Conservation (phyloP, 1,140 invertebrate species). For the Pinna nobilis region DNA sequence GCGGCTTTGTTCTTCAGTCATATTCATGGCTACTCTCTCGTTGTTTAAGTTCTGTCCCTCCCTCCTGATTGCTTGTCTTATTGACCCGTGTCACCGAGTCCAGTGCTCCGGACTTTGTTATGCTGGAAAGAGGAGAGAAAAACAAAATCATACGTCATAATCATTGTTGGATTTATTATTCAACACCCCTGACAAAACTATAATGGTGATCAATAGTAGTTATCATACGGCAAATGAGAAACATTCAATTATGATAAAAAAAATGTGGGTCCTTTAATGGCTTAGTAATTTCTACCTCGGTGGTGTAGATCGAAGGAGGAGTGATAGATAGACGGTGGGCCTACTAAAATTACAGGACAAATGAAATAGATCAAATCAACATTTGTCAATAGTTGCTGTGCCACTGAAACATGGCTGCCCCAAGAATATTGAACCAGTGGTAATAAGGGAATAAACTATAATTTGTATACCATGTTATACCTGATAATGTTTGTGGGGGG, state of each 20-base stretch:
- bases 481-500: neutral
- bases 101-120: constrained; percentile 57
- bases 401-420: too few relatives aligned
- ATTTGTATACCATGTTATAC: too few relatives aligned
- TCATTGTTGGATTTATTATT: neutral
- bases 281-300: neutral
- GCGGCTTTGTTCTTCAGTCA: constrained; percentile 42
- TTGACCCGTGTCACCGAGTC: constrained; percentile 57
- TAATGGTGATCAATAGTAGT: neutral
- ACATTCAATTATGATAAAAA: neutral
- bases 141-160: neutral
- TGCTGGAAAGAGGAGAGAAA: constrained; percentile 45
- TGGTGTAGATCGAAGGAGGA: too few relatives aligned
- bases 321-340: too few relatives aligned
- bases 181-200: neutral
- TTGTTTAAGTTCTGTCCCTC: constrained; percentile 49
- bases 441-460: too few relatives aligned
- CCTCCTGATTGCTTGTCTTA: constrained; percentile 35
- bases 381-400: too few relatives aligned
- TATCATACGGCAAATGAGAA: neutral
- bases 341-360: neutral
- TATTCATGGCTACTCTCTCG: constrained; percentile 64
- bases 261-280: neutral
- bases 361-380: neutral
- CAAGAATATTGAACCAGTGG: too few relatives aligned